Evolutionary conservation across 2,797 vertebrate species (phyloP), one percentile per base, ranked within the genome.

Genomic region (Crenichthys baileyi): DNA sequence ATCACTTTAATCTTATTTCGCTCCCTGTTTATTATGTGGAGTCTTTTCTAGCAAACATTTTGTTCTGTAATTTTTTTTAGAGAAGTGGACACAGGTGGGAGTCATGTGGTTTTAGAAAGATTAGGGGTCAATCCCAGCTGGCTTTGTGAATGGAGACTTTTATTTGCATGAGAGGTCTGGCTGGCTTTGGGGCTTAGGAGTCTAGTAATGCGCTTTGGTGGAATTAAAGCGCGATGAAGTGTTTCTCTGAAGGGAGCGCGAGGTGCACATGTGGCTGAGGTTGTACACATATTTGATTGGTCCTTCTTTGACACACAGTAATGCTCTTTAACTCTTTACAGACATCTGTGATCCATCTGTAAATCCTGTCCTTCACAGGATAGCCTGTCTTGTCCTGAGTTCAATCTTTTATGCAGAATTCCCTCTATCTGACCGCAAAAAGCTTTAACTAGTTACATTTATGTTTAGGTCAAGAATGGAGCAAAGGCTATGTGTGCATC

Each of bases 61-160:
- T 53, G 12, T 53, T 20, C 29, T 22, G 29, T 31, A 73, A 13
- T 22, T 1, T 41, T n/a, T n/a, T 5, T n/a, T 5, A 39, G 18
- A 24, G 22, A 11, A 20, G 18, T 29, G 26, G 63, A 67, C 61
- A 68, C 88, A 90, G 63, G 80, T 87, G 83, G 73, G 76, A 61
- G 72, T 73, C 76, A 82, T 85, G 78, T 88, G 83, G 56, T 70
- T 58, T 81, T 63, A 53, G 44, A 67, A 61, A 79, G 78, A 85
- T 87, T 82, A 80, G 79, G 77, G 70, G 82, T 73, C 81, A 79
- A 86, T 81, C 76, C 76, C 81, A 90, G 82, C 73, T 58, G 70
- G 73, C 72, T 90, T 60, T 84, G 78, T 93, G 89, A 92, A 91
- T 88, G 87, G 74, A 84, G 68, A 79, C 78, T 87, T 91, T 90